A percentile compares a stretch with the other conserved stretches of the same genome.
Evolutionary conservation across 1,140 invertebrate genomes (phyloP).

Genomic region (Oreohelix idahoensis): DNA sequence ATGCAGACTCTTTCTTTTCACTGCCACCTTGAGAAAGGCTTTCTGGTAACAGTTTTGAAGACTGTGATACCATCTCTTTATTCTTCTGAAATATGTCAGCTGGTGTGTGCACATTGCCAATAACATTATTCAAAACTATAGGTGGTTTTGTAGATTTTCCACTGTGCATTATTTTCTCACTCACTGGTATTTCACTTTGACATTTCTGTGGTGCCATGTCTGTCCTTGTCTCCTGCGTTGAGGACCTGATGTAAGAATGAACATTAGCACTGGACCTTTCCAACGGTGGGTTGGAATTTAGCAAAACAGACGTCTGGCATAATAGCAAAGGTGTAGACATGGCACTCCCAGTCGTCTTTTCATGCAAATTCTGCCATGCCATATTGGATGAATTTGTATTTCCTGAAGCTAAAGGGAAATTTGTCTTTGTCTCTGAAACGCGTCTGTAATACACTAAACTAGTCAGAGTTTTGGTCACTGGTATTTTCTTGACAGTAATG

Average conservation of each 20-base stretch:
- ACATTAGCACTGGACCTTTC: constrained; percentile 8
- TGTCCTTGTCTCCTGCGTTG: not conserved
- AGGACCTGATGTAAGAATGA: not conserved
- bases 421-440: constrained; percentile 26
- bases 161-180: not conserved
- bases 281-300: not conserved
- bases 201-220: not conserved
- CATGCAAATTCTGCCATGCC: constrained; percentile 2
- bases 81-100: too few species aligned
- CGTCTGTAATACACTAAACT: constrained; percentile 62
- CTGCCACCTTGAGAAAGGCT: not conserved
- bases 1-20: not conserved
- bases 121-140: not conserved
- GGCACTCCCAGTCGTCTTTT: not conserved
- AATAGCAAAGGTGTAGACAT: not conserved
- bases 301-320: not conserved
- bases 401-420: not conserved
- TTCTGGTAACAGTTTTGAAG: not conserved
- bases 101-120: not conserved
- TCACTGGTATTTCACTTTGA: not conserved
- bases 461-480: constrained; percentile 42
- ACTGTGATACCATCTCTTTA: not conserved
- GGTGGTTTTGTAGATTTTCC: not conserved
- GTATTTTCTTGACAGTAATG: constrained; percentile 39
- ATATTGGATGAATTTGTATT: constrained; percentile 30